phyloP scores from a whole-genome alignment of 2,797 vertebrate genomes.

The Pangasius sanitwongsei region DNA sequence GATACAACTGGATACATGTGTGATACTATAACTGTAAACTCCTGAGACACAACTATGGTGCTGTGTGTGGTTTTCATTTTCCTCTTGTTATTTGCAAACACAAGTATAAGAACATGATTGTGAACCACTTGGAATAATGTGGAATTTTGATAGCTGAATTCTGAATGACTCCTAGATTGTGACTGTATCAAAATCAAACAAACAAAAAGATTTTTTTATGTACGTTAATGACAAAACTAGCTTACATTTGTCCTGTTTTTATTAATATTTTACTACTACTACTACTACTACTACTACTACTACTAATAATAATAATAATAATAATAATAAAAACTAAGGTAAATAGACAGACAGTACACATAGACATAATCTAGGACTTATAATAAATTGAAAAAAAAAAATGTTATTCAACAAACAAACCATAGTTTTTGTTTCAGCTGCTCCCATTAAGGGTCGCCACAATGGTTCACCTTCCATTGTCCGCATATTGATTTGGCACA shows the following conservation, averaged over 20 bases:
- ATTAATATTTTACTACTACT: background rate
- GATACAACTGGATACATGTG: conserved; percentile 21
- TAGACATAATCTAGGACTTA: background rate
- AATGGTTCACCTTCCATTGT: too few species aligned
- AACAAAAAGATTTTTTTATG: background rate
- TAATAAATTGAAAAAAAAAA: background rate
- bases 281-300: too few species aligned
- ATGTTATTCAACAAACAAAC: background rate
- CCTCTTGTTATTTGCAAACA: background rate
- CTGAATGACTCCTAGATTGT: background rate
- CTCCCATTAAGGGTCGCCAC: too few species aligned
- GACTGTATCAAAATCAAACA: background rate
- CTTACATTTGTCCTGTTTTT: background rate
- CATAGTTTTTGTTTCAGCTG: too few species aligned
- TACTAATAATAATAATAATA: background rate
- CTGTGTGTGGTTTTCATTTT: background rate
- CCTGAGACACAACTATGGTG: background rate
- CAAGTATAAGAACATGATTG: too few species aligned
- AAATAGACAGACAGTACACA: background rate
- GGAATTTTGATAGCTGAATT: background rate
- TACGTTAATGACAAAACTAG: background rate
- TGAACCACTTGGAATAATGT: background rate
- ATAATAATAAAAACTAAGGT: background rate
- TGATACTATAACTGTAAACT: background rate
- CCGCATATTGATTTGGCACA: too few species aligned